Evolutionary conservation across 2,113 vertebrate species (phyloP), one percentile per base, ranked within the genome.

Genomic region (Lipophrys pholis): DNA sequence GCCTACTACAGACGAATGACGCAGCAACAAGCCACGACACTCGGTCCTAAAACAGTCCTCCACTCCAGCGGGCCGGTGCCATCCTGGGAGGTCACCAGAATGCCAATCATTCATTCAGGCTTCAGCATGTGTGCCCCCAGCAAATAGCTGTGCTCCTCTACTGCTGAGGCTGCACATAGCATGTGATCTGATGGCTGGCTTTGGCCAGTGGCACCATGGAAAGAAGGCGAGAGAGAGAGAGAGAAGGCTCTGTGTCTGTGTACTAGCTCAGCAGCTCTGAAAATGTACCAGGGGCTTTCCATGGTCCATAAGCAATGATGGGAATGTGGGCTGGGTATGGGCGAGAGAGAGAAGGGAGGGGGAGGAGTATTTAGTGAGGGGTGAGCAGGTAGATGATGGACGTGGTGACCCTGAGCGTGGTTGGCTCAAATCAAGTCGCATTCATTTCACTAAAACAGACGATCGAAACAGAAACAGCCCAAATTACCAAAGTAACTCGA

Each of bases 101-200:
- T 92, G 85, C 86, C 86, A 84, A 69, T 87, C 87, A 87, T 90
- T 89, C 87, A 88, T 85, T 76, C 8, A 49, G 73, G 54, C 80
- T 82, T 66, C 73, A 62, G 86, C 83, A 83, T 89, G 79, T 78
- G 70, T 87, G 82, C 76, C 88, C 87, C 84, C 84, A 87, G 90
- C 85, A 90, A 91, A 91, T 90, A 90, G 70, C 85, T 89, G 49
- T 16, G 68, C 81, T 85, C 53, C 79, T 87, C 81, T 88, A 87
- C 78, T 89, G 86, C 91, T 93, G 93, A 92, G 87, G 86, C 85
- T 90, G 92, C 92, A 92, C 89, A 93, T 93, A 91, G 80, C 84
- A 89, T 91, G 82, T 90, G 84, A 91, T 91, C 85, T 87, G 73
- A 84, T 91, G 85, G 83, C 82, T 81, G 82, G 84, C 76, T 89